Conservation (phyloP, 1,140 invertebrate species). For the Sitobion miscanthi region DNA sequence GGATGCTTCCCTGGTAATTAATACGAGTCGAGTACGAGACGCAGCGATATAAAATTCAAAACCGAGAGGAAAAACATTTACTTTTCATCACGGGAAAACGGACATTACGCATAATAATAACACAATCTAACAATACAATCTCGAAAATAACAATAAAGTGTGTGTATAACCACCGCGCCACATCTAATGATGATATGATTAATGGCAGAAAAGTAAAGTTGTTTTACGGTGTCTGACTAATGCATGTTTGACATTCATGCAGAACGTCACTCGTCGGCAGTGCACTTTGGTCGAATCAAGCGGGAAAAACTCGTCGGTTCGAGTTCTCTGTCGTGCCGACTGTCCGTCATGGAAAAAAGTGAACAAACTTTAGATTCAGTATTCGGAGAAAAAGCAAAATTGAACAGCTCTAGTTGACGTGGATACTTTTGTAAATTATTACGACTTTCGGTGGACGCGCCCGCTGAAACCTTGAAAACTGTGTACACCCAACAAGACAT, state of each 20-base stretch:
- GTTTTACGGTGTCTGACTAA: background rate
- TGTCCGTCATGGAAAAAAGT: background rate
- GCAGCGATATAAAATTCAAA: background rate
- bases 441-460: background rate
- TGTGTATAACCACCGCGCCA: background rate
- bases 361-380: background rate
- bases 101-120: background rate
- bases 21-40: background rate
- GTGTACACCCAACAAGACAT: background rate
- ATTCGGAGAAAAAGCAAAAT: background rate
- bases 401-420: background rate
- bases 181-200: background rate
- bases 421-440: background rate
- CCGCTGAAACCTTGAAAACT: background rate
- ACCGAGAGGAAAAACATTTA: background rate
- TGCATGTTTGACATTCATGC: no score
- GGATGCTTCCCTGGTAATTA: background rate
- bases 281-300: background rate
- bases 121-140: background rate
- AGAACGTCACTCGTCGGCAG: background rate
- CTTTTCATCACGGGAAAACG: background rate
- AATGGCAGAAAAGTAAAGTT: background rate
- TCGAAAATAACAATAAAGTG: background rate
- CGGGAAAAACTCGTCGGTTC: background rate
- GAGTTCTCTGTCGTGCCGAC: background rate